These are phyloP conservation scores for Archivesica marissinica DNA, from an alignment of 1,140 invertebrate species.

Conservation along the genomic window DNA sequence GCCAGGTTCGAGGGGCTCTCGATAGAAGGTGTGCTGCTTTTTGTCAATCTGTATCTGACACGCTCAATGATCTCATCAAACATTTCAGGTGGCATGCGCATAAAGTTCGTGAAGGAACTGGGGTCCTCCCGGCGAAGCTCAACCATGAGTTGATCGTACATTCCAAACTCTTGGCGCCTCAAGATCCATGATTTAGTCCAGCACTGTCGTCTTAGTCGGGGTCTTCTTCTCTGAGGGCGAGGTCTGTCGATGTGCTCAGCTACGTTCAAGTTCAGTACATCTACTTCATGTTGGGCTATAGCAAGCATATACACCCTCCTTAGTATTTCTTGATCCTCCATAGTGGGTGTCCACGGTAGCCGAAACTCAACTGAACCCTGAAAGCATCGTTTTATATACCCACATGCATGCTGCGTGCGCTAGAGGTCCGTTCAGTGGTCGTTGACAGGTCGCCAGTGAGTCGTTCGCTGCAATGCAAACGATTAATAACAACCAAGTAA, in stretches of 20 bases:
- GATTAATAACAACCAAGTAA: slow-evolving; percentile 45
- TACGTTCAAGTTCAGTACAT: slow-evolving; percentile 50
- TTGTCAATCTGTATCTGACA: slow-evolving; percentile 53
- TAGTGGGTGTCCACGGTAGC: slow-evolving; percentile 48
- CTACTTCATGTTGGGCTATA: slow-evolving; percentile 44
- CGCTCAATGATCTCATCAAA: slow-evolving; percentile 42
- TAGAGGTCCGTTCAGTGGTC: slow-evolving; percentile 31
- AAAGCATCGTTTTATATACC: too few relatives aligned
- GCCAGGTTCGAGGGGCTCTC: slow-evolving; percentile 53
- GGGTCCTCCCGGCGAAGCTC: slow-evolving; percentile 41
- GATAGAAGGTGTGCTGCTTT: slow-evolving; percentile 62
- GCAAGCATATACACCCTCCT: slow-evolving; percentile 39
- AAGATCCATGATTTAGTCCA: slow-evolving; percentile 50
- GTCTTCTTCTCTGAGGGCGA: slow-evolving; percentile 47
- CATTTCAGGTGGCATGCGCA: slow-evolving; percentile 47
- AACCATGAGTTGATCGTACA: slow-evolving; percentile 47
- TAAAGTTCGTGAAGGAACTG: slow-evolving; percentile 46
- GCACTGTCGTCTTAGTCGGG: slow-evolving; percentile 51
- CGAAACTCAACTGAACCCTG: slow-evolving; percentile 36
- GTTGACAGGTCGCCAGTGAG: slow-evolving; percentile 50
- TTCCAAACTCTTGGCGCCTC: slow-evolving; percentile 40
- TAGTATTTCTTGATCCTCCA: slow-evolving; percentile 44
- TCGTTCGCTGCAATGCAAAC: slow-evolving; percentile 45
- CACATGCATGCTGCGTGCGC: slow-evolving; percentile 38
- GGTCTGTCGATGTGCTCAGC: slow-evolving; percentile 43